These are phyloP conservation scores for Drosophila meridionalis DNA, from an alignment of 2,888 invertebrate genomes.

Conservation along the genomic window DNA sequence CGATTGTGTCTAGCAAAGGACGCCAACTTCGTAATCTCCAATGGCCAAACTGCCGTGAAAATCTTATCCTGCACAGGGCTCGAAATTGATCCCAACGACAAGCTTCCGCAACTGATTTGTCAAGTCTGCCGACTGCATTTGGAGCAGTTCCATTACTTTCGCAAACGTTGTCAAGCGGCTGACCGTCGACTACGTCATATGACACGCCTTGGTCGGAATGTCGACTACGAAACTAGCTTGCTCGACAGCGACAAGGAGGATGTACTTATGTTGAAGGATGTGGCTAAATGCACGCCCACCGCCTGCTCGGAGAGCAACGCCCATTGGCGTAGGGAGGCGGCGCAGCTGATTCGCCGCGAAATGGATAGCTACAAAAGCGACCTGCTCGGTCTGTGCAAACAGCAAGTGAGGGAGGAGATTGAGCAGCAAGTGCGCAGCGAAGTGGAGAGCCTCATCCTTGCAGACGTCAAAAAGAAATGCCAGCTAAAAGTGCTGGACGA, in stretches of 20 bases:
- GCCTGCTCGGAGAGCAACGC: constrained; percentile 62
- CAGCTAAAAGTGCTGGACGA: constrained; percentile 55
- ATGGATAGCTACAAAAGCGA: constrained; percentile 61
- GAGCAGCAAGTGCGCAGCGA: constrained; percentile 64
- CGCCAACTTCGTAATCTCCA: constrained; percentile 41
- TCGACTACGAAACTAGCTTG: background rate
- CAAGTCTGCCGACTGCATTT: constrained; percentile 55
- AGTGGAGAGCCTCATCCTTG: constrained; percentile 30
- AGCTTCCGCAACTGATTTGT: constrained; percentile 59
- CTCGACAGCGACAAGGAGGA: constrained; percentile 28
- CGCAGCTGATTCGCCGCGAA: constrained; percentile 48
- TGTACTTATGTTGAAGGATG: constrained; percentile 39
- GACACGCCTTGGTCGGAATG: constrained; percentile 2
- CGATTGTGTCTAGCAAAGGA: constrained; percentile 58
- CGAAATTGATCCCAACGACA: constrained; percentile 56
- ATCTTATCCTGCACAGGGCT: constrained; percentile 58
- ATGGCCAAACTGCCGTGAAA: constrained; percentile 20
- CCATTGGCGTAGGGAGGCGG: constrained; percentile 63
- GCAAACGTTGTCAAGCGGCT: constrained; percentile 62
- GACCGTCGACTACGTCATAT: constrained; percentile 48
- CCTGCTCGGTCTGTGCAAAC: constrained; percentile 46
- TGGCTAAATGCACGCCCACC: constrained; percentile 28
- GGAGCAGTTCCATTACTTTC: constrained; percentile 64
- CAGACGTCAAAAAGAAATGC: constrained; percentile 46
- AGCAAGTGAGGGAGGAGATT: constrained; percentile 64